These are phyloP conservation scores for Acanthococcus lagerstroemiae DNA, from an alignment of 2,888 invertebrate species.

Conservation along the genomic window DNA sequence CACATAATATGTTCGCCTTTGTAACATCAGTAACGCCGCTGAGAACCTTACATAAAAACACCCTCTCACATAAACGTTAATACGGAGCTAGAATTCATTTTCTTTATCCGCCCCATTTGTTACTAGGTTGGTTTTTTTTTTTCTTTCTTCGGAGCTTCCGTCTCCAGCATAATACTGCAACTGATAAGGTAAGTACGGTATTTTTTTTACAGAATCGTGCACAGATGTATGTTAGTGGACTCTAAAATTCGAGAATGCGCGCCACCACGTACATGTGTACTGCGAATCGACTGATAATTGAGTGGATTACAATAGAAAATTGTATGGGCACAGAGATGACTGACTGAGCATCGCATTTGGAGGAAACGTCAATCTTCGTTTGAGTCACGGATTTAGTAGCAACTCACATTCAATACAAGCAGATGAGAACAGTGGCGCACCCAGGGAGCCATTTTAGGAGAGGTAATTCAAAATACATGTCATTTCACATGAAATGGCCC, in stretches of 20 bases:
- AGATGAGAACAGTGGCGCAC: too few relatives aligned
- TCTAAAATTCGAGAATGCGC: background rate
- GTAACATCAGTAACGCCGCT: slow-evolving; percentile 11
- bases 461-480: too few relatives aligned
- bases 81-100: slow-evolving; percentile 20
- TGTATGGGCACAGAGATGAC: too few relatives aligned
- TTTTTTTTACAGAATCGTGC: background rate
- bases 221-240: background rate
- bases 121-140: slow-evolving; percentile 1
- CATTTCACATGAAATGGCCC: too few relatives aligned
- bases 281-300: too few relatives aligned
- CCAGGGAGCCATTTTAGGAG: too few relatives aligned
- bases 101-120: slow-evolving; percentile 24
- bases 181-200: background rate
- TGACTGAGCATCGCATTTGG: too few relatives aligned
- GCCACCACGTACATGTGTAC: too few relatives aligned
- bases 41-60: slow-evolving; percentile 14
- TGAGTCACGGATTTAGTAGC: too few relatives aligned
- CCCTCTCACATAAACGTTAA: slow-evolving; percentile 25
- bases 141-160: background rate
- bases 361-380: too few relatives aligned
- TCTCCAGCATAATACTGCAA: background rate
- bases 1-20: slow-evolving; percentile 21
- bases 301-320: too few relatives aligned
- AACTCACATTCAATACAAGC: too few relatives aligned